phyloP scores from a whole-genome alignment of 2,888 invertebrate genomes.

The Bellardia pandia region DNA sequence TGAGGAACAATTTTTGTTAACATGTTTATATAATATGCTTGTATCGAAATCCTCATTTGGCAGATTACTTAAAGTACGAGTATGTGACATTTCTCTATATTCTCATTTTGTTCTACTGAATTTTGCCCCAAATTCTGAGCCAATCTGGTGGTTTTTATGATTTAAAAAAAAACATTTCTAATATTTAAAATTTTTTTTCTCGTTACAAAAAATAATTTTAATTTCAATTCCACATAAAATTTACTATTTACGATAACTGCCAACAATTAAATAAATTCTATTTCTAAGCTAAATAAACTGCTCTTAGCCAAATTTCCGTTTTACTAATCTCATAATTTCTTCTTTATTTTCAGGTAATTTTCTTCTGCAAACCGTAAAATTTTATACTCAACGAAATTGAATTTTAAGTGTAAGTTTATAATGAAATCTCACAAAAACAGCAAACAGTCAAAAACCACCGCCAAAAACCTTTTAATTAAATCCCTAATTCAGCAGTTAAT shows the following conservation, averaged over 20 bases:
- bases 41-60: too few relatives aligned
- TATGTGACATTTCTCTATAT: too few relatives aligned
- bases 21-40: too few relatives aligned
- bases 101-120: too few relatives aligned
- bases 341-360: slow-evolving; percentile 67
- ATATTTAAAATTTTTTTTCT: too few relatives aligned
- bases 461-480: slow-evolving; percentile 67
- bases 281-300: slow-evolving; percentile 27
- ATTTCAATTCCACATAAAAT: not conserved
- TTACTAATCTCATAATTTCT: slow-evolving; percentile 51
- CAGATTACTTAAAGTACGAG: too few relatives aligned
- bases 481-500: slow-evolving; percentile 66
- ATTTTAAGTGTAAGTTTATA: slow-evolving; percentile 52
- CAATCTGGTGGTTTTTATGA: too few relatives aligned
- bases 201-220: not conserved
- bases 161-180: too few relatives aligned
- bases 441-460: slow-evolving; percentile 35
- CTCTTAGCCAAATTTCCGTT: slow-evolving; percentile 5
- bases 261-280: slow-evolving; percentile 21
- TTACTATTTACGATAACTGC: slow-evolving; percentile 8
- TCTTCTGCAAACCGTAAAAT: slow-evolving; percentile 31
- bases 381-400: slow-evolving; percentile 41
- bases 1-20: too few relatives aligned
- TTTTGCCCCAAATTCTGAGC: too few relatives aligned
- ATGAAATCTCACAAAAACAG: slow-evolving; percentile 6